These are phyloP conservation scores for Glaucopsyche alexis DNA, from an alignment of 2,888 invertebrate species.

Conservation along the genomic window DNA sequence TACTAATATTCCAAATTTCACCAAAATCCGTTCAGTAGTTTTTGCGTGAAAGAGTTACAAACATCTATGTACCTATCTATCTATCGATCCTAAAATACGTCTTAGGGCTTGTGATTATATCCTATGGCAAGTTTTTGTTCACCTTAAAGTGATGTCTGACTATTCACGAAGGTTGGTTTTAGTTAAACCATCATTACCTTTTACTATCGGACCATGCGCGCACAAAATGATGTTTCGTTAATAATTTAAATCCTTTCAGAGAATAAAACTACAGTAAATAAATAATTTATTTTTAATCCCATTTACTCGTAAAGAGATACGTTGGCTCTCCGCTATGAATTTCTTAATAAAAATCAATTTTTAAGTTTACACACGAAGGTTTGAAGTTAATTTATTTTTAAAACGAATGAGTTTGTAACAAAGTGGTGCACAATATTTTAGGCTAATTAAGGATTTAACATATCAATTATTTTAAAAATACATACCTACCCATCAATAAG, in stretches of 20 bases:
- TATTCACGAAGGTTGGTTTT: constrained; percentile 2
- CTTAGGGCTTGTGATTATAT: no score
- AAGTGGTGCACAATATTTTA: no score
- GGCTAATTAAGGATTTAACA: no score
- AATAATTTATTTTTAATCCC: constrained; percentile 24
- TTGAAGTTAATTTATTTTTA: no score
- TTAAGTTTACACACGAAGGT: background rate
- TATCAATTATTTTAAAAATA: background rate
- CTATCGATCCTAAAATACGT: no score
- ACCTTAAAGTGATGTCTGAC: background rate
- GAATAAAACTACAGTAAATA: background rate
- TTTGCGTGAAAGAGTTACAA: no score
- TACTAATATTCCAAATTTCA: no score
- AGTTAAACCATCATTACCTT: background rate
- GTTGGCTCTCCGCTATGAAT: background rate
- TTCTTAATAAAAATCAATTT: background rate
- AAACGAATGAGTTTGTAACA: no score
- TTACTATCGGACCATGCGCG: background rate
- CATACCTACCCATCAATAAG: background rate
- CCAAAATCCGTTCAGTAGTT: no score
- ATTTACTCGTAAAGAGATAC: background rate
- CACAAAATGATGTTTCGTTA: background rate
- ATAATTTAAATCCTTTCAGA: background rate
- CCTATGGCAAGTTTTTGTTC: no score
- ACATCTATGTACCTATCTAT: no score